Base-by-base conservation (phyloP, 2,797 vertebrate genomes). In the Acridotheres tristis region DNA sequence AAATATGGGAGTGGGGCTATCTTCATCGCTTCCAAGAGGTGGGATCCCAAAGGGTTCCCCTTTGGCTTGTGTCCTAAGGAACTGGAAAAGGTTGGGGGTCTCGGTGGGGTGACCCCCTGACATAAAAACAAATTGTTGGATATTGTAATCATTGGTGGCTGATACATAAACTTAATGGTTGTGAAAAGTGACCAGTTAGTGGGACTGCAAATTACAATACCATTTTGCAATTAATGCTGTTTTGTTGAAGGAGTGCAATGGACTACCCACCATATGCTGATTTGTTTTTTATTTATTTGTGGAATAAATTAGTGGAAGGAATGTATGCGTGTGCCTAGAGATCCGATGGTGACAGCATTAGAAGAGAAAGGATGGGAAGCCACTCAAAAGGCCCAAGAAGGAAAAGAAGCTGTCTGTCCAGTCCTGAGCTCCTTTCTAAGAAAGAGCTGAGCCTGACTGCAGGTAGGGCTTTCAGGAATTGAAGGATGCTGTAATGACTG, bases 181-280 rank as follows among this genome's bases (percentile, higher is more conserved):
- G 7, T 26, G 42, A 34, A 54, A 81, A 54, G 17, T 26, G n/a
- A n/a, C 21, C 34, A 27, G 14, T 34, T 67, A 53, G 30, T 34
- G 40, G 20, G 40, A 30, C 29, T 59, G 25, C 8, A 74, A 67
- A 47, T 80, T 67, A 11, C 6, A 40, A 38, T 5, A 34, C 17
- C 25, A 34, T 67, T 73, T 74, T 22, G n/a, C n/a, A 80, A 47
- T n/a, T n/a, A 34, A 34, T 32, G 12, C 9, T 77, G 55, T 54
- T 68, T 40, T 30, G 29, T 61, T 12, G 65, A 77, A n/a, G 25
- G 34, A 47, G 21, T 8, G 48, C 29, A 61, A 47, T 6, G 9
- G 40, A 68, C 23, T 29, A 36, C 11, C 6, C 0, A 1, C 14
- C 0, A 0, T n/a, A 19, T 13, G 27, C 18, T 67, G 71, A 20